A percentile compares a stretch with the other conserved stretches of the same genome.
Conservation (phyloP, 2,888 invertebrate species). For the Dione vanillae region DNA sequence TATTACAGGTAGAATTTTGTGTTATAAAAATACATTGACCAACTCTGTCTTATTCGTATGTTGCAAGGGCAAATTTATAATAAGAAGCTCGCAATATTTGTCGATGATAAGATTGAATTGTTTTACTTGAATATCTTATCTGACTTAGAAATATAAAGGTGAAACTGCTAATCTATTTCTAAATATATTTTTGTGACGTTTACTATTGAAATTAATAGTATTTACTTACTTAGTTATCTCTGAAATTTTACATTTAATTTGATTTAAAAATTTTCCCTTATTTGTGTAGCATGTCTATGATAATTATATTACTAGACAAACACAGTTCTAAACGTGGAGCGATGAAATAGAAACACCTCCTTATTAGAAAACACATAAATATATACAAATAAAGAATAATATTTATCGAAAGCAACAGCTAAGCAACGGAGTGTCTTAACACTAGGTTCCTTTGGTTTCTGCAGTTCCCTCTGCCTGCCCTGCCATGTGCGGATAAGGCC, state of each 20-base stretch:
- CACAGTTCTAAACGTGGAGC: background rate
- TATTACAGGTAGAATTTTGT: background rate
- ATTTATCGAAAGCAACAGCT: too few relatives aligned
- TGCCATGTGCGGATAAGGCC: too few relatives aligned
- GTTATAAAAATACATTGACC: background rate
- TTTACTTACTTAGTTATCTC: background rate
- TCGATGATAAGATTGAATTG: constrained; percentile 5
- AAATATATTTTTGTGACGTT: constrained; percentile 10
- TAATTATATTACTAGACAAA: background rate
- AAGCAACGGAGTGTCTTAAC: too few relatives aligned
- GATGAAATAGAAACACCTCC: background rate
- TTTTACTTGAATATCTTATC: background rate
- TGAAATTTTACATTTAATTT: background rate
- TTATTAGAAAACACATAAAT: background rate
- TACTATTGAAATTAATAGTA: background rate
- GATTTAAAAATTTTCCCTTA: background rate
- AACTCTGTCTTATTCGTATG: background rate
- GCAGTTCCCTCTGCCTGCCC: too few relatives aligned
- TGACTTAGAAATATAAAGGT: constrained; percentile 2
- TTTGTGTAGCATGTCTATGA: background rate
- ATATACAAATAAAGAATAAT: too few relatives aligned
- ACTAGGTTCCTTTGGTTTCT: too few relatives aligned
- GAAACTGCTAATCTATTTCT: constrained; percentile 4
- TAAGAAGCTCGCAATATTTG: background rate
- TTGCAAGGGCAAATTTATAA: constrained; percentile 12